phyloP scores from a whole-genome alignment of 2,797 vertebrate species.

The Serranus cabrilla region DNA sequence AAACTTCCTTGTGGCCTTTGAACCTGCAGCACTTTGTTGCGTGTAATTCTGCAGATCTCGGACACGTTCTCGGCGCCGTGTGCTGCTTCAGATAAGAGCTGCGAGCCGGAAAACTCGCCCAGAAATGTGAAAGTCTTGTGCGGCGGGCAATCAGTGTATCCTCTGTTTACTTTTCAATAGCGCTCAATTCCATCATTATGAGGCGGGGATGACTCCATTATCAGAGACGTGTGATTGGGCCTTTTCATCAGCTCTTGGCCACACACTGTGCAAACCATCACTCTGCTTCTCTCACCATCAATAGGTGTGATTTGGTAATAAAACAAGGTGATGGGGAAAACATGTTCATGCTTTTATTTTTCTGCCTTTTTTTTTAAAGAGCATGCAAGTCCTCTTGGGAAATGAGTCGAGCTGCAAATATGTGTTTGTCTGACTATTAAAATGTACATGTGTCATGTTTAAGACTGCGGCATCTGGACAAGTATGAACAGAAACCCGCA shows the following conservation, averaged over 20 bases:
- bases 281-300: slow-evolving; percentile 74
- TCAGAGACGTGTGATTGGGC: slow-evolving; percentile 80
- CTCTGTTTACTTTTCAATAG: slow-evolving; percentile 81
- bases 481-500: slow-evolving; percentile 37
- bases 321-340: slow-evolving; percentile 74
- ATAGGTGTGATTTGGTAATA: slow-evolving; percentile 84
- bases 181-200: slow-evolving; percentile 79
- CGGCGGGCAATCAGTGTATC: slow-evolving; percentile 76
- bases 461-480: slow-evolving; percentile 31
- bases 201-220: slow-evolving; percentile 75
- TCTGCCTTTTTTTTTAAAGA: background rate
- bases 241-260: slow-evolving; percentile 80
- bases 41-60: slow-evolving; percentile 45
- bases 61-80: slow-evolving; percentile 36
- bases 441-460: slow-evolving; percentile 32
- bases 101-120: slow-evolving; percentile 38
- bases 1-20: slow-evolving; percentile 13
- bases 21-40: background rate
- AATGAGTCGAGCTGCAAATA: slow-evolving; percentile 26
- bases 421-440: slow-evolving; percentile 23
- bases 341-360: slow-evolving; percentile 38
- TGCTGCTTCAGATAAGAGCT: slow-evolving; percentile 39
- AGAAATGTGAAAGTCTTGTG: slow-evolving; percentile 54
- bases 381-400: slow-evolving; percentile 15
- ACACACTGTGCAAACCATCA: slow-evolving; percentile 75